Evolutionary conservation across 2,888 invertebrate species (phyloP).

Genomic region (Glyphotaelius pellucidus): DNA sequence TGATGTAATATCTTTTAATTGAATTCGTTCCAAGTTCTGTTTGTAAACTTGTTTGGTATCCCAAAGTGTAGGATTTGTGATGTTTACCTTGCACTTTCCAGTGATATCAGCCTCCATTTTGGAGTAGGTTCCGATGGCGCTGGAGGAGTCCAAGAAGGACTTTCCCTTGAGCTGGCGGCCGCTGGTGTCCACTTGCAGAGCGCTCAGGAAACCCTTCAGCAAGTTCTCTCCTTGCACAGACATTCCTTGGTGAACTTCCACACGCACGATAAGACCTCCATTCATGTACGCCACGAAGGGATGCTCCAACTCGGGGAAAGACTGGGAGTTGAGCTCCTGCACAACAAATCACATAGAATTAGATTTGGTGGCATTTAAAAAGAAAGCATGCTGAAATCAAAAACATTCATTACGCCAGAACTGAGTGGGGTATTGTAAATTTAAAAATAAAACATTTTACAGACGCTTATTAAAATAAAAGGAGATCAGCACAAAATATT

Average conservation of each 20-base stretch:
- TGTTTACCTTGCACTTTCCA: slow-evolving; percentile 75
- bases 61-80: neutral
- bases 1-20: too few relatives aligned
- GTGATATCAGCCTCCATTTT: slow-evolving; percentile 79
- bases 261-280: slow-evolving; percentile 79
- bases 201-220: slow-evolving; percentile 77
- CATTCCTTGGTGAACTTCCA: slow-evolving; percentile 76
- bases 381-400: too few relatives aligned
- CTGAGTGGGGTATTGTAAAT: too few relatives aligned
- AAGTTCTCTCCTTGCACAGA: slow-evolving; percentile 79
- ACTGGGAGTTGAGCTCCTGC: slow-evolving; percentile 71
- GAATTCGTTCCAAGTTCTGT: too few relatives aligned
- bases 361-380: neutral
- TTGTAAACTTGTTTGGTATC: too few relatives aligned
- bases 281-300: slow-evolving; percentile 80
- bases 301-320: slow-evolving; percentile 76
- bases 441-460: too few relatives aligned
- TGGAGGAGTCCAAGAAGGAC: slow-evolving; percentile 69
- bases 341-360: neutral
- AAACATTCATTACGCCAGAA: too few relatives aligned
- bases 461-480: too few relatives aligned
- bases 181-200: slow-evolving; percentile 79
- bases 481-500: too few relatives aligned
- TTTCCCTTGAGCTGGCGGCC: slow-evolving; percentile 72
- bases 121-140: slow-evolving; percentile 74